A percentile compares a stretch with the other conserved stretches of the same genome.
Evolutionary conservation across 2,113 vertebrate genomes (phyloP).

Genomic region (Aptenodytes patagonicus): DNA sequence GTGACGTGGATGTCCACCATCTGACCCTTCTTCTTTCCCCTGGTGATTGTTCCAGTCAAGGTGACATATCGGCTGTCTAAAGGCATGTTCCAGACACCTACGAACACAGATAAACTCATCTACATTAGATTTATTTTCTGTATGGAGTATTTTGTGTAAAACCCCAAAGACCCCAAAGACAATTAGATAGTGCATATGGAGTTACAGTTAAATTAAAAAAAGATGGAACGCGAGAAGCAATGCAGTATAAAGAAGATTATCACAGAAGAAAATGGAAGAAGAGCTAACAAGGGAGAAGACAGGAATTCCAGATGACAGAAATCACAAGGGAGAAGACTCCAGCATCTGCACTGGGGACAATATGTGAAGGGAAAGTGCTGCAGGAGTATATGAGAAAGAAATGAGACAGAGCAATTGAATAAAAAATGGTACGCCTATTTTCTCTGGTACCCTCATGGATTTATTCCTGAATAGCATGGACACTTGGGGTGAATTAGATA

Average conservation of each 20-base stretch:
- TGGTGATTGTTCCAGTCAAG: slow-evolving; percentile 95
- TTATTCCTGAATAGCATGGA: neutral
- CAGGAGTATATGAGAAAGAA: neutral
- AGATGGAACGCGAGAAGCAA: neutral
- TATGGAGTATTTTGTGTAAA: neutral
- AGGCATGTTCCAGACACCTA: slow-evolving; percentile 84
- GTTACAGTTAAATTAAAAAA: neutral
- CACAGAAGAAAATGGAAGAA: neutral
- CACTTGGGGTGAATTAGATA: neutral
- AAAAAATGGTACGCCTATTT: neutral
- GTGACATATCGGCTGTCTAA: slow-evolving; percentile 95
- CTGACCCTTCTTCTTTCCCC: slow-evolving; percentile 98
- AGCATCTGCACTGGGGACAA: neutral
- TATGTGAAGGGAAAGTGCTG: neutral
- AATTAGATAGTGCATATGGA: neutral
- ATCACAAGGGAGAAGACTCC: neutral
- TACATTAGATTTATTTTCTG: neutral
- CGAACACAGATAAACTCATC: slow-evolving; percentile 25
- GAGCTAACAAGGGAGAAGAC: neutral
- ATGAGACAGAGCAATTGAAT: neutral
- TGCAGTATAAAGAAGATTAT: neutral
- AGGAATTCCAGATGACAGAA: neutral
- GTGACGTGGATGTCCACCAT: slow-evolving; percentile 98
- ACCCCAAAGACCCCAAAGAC: neutral
- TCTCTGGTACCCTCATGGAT: neutral